Conservation (phyloP, 1,140 invertebrate genomes). For the Pseudomyrmex concolor region DNA sequence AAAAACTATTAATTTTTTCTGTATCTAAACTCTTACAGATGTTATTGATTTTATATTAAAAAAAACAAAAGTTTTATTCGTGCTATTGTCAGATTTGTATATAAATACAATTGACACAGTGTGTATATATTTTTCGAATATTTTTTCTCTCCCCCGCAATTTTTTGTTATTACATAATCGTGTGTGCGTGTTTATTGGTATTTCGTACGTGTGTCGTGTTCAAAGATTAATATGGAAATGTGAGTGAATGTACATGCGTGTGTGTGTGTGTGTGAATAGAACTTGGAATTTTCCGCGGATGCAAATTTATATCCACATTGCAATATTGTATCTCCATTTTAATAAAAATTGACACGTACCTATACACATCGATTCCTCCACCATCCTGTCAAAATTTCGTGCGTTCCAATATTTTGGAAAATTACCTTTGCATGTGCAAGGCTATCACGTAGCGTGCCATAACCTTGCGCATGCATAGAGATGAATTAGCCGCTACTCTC, state of each 20-base stretch:
- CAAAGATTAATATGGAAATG: constrained; percentile 50
- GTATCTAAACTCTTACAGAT: no score
- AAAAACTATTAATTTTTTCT: no score
- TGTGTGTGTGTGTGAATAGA: neutral
- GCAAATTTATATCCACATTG: constrained; percentile 29
- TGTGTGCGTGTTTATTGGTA: neutral
- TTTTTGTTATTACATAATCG: neutral
- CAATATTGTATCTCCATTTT: constrained; percentile 14
- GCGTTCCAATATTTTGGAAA: constrained; percentile 55
- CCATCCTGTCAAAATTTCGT: neutral
- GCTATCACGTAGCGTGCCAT: neutral
- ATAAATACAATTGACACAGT: no score
- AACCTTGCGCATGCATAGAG: constrained; percentile 40
- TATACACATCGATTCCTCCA: neutral
- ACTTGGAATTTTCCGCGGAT: constrained; percentile 26
- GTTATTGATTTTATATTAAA: no score
- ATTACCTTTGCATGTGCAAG: constrained; percentile 49
- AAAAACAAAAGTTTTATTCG: no score
- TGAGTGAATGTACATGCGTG: neutral
- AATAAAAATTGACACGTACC: constrained; percentile 34
- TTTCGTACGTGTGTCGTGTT: neutral
- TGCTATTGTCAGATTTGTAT: no score
- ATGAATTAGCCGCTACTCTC: neutral
- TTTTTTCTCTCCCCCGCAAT: neutral
- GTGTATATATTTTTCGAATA: neutral